A percentile compares a stretch with the other conserved stretches of the same genome.
Evolutionary conservation across 2,797 vertebrate genomes (phyloP).

Genomic region (Spinus olivaceus): DNA sequence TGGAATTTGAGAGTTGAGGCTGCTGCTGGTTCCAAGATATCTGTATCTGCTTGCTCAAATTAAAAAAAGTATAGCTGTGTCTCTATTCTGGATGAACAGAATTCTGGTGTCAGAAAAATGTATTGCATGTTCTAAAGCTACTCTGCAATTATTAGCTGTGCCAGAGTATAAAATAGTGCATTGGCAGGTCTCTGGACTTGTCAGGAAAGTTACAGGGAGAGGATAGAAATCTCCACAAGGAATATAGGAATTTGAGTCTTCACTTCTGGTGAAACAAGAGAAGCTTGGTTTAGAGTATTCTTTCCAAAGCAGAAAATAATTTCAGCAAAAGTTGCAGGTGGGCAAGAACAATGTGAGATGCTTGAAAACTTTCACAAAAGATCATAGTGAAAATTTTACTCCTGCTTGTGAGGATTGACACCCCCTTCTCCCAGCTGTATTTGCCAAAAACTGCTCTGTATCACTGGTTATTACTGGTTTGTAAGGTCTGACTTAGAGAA

Average conservation of each 20-base stretch:
- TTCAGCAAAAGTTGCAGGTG: neutral
- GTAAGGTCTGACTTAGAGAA: neutral
- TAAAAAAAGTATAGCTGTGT: neutral
- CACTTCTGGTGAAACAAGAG: neutral
- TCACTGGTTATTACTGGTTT: neutral
- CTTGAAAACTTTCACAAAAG: neutral
- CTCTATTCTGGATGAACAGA: neutral
- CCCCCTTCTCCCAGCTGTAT: rapidly evolving
- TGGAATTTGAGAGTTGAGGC: neutral
- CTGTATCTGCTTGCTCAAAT: neutral
- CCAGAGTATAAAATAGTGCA: neutral
- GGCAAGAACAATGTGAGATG: neutral
- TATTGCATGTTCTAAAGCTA: neutral
- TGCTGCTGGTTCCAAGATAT: neutral
- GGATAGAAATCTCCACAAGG: neutral
- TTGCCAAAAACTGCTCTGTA: neutral
- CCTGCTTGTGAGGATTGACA: neutral
- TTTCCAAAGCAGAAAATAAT: neutral
- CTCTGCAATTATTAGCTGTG: neutral
- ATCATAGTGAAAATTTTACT: neutral
- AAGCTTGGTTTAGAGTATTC: neutral
- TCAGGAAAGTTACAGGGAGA: neutral
- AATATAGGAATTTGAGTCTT: neutral
- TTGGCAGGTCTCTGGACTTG: neutral
- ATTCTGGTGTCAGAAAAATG: neutral